phyloP scores from a whole-genome alignment of 2,888 invertebrate genomes.

The Micoletzkya japonica region DNA sequence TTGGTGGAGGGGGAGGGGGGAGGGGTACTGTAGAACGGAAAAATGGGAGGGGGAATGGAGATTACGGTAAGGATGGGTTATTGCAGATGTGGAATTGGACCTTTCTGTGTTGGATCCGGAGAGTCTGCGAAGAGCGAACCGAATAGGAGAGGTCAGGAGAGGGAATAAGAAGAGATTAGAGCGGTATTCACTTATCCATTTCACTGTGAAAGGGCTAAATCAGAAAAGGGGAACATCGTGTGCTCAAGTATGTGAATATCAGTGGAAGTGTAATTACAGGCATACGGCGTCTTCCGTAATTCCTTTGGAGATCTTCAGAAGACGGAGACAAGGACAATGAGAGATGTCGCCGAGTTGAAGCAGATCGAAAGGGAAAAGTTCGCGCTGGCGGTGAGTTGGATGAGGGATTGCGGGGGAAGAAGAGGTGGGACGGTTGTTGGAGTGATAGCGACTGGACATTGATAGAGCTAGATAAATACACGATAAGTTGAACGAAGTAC shows the following conservation, averaged over 20 bases:
- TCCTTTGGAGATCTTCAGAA: constrained; percentile 14
- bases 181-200: background rate
- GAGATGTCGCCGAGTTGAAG: constrained; percentile 50
- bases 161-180: background rate
- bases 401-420: background rate
- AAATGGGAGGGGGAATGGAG: background rate
- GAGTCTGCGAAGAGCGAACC: constrained; percentile 42
- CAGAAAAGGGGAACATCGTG: too few species aligned
- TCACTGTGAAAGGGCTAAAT: too few species aligned
- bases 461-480: too few species aligned
- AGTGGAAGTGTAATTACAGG: constrained; percentile 2
- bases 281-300: constrained; percentile 18
- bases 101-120: constrained; percentile 41
- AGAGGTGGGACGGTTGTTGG: background rate
- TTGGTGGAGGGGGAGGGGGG: background rate
- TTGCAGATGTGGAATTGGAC: constrained; percentile 51
- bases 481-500: background rate
- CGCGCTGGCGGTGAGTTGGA: constrained; percentile 49
- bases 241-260: background rate
- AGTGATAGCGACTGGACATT: background rate
- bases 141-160: constrained; percentile 47
- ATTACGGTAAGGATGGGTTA: background rate
- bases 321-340: constrained; percentile 53
- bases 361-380: constrained; percentile 60
- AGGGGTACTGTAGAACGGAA: background rate